Evolutionary conservation across 2,113 vertebrate species (phyloP), one percentile per base, ranked within the genome.

Genomic region (Malurus elegans): DNA sequence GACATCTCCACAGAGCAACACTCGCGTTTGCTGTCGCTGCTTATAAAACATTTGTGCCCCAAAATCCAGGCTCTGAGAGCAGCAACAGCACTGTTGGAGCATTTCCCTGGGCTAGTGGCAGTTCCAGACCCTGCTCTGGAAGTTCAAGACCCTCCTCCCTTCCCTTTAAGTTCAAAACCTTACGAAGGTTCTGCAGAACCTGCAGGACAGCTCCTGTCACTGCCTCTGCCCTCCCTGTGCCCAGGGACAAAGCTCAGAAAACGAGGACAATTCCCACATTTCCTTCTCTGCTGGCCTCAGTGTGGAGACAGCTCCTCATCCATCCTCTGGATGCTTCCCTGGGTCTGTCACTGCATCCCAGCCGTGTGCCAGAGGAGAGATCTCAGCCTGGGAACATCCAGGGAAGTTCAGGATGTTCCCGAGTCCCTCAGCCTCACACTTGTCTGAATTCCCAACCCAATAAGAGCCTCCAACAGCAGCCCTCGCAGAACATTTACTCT

Each of bases 401-500:
- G 50, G 21, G 51, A 70, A 62, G 80, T 42, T 70, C 70, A 58
- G 71, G 57, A 51, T 36, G n/a, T 64, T 32, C 62, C 36, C 42
- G 0, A 1, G 4, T 36, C 65, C 65, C 45, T 61, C 58, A 34
- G 48, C 67, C 50, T 57, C 3, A 18, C 1, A 1, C 53, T 56
- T 57, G 20, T 61, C 76, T 71, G 36, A 66, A 47, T 64, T 76
- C 72, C 65, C 72, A 21, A 5, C 40, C 90, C 75, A 92, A 14
- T 62, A 79, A 16, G 8, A 23, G 62, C 53, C 66, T 94, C 54
- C 88, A 79, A 14, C 6, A 7, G 4, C 51, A 42, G 8, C 12
- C 62, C 92, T 56, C 3, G 0, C 29, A 8, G 67, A 93, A 90
- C 90, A 94, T 96, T 97, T 95, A 84, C 93, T 84, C 84, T 93